Conservation (phyloP, 1,140 invertebrate species). For the Triops cancriformis region DNA sequence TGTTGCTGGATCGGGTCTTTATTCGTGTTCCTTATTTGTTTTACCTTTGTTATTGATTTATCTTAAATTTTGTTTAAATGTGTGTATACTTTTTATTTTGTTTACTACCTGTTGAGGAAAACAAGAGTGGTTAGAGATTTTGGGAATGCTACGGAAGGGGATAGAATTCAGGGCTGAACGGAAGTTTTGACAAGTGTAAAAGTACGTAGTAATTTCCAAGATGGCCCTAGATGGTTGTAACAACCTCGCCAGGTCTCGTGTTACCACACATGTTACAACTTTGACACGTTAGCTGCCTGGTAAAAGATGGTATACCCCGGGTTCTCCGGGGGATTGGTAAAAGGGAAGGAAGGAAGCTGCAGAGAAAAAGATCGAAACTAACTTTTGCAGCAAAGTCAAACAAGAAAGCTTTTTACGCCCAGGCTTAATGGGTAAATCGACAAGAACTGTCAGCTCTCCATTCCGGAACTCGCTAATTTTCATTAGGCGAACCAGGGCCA, state of each 20-base stretch:
- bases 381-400: not conserved
- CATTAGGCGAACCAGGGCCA: not conserved
- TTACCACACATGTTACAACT: conserved; percentile 1
- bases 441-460: conserved; percentile 5
- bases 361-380: not conserved
- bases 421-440: conserved; percentile 4
- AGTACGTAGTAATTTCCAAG: not conserved
- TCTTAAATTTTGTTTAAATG: no score
- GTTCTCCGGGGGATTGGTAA: not conserved
- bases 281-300: conserved; percentile 2
- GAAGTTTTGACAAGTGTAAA: conserved; percentile 11
- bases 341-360: not conserved
- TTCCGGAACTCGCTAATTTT: conserved; percentile 13
- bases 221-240: not conserved
- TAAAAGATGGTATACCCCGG: not conserved
- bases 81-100: no score
- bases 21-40: no score
- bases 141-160: not conserved
- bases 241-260: not conserved
- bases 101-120: not conserved
- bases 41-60: no score
- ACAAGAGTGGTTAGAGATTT: not conserved
- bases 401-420: not conserved
- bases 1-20: no score
- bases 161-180: not conserved